phyloP scores from a whole-genome alignment of 2,113 vertebrate species.

The Malurus alboscapulatus region DNA sequence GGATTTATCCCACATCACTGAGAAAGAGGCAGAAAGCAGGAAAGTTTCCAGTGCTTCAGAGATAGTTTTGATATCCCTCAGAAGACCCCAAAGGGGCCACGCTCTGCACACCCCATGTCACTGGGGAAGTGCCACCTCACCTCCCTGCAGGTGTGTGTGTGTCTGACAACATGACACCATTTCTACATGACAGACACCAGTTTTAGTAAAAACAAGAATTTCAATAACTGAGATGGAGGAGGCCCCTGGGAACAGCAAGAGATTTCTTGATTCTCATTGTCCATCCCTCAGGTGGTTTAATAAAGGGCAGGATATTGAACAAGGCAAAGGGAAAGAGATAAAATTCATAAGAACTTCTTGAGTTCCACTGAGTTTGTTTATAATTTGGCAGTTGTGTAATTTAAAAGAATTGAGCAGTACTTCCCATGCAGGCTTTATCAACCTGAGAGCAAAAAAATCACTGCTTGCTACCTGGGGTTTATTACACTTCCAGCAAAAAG shows the following conservation, averaged over 20 bases:
- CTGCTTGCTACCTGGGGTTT: not conserved
- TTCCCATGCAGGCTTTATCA: conserved; percentile 21
- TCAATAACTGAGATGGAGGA: not conserved
- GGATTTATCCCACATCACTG: fast-evolving
- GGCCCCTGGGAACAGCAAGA: not conserved
- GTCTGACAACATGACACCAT: not conserved
- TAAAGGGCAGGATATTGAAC: conserved; percentile 49
- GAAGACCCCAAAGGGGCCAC: too few relatives aligned
- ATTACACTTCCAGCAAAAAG: not conserved
- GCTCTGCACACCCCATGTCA: too few relatives aligned
- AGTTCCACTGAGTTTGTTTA: not conserved
- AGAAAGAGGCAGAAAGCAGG: not conserved
- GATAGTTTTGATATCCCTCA: not conserved
- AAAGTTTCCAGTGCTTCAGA: not conserved
- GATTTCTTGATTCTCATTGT: not conserved
- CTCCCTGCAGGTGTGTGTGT: not conserved
- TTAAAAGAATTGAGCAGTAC: not conserved
- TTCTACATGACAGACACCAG: not conserved
- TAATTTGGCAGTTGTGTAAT: not conserved
- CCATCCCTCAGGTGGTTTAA: conserved; percentile 12
- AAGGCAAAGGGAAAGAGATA: not conserved
- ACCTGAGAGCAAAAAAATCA: not conserved
- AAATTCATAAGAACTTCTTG: not conserved
- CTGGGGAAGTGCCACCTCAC: not conserved
- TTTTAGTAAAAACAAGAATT: not conserved